These are phyloP conservation scores for Colostygia pectinataria DNA, from an alignment of 2,888 invertebrate genomes.

Conservation along the genomic window DNA sequence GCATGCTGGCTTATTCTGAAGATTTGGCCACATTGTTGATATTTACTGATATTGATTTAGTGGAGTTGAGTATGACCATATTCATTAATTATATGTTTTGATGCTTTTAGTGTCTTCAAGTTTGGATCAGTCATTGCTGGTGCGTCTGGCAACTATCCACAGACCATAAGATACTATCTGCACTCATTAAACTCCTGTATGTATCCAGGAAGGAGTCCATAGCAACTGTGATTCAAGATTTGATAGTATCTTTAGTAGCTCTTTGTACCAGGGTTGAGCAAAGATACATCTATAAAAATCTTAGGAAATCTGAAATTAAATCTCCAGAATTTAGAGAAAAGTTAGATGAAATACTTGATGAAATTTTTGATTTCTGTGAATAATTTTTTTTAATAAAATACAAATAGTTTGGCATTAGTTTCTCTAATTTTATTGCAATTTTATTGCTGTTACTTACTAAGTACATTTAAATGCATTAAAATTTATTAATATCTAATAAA, in stretches of 20 bases:
- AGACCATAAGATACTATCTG: conserved; percentile 56
- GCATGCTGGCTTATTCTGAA: no score
- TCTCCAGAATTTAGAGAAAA: conserved; percentile 47
- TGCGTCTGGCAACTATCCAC: conserved; percentile 58
- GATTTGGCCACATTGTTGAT: no score
- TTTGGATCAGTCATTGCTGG: conserved; percentile 70
- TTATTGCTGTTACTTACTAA: no score
- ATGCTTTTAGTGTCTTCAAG: conserved; percentile 57
- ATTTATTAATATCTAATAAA: no score
- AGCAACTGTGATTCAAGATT: conserved; percentile 46
- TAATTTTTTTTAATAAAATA: conserved; percentile 28
- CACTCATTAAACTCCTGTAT: conserved; percentile 64
- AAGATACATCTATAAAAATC: conserved; percentile 42
- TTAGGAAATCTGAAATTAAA: conserved; percentile 41
- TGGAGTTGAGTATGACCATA: no score
- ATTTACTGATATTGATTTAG: no score
- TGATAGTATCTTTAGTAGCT: conserved; percentile 55
- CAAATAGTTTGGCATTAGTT: no score
- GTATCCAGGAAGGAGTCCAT: conserved; percentile 48
- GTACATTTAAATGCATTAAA: no score
- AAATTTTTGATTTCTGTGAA: conserved; percentile 32
- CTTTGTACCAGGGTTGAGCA: conserved; percentile 54
- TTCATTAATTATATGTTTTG: neutral
- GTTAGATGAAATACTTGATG: conserved; percentile 50
- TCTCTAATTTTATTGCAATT: no score